Base-by-base conservation (phyloP, 2,888 invertebrate genomes). In the Polydrusus cervinus region DNA sequence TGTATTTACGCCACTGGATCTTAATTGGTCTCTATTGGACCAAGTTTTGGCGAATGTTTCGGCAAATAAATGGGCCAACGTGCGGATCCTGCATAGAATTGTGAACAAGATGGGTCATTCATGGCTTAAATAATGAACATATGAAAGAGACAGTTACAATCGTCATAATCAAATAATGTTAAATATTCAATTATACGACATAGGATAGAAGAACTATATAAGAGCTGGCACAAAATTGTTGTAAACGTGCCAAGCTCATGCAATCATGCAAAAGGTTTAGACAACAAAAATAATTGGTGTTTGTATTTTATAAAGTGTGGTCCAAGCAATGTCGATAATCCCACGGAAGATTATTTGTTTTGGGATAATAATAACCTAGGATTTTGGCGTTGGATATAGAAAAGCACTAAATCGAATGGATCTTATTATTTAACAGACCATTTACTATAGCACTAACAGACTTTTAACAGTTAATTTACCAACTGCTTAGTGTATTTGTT, bases 401-500 rank as follows among this genome's bases (percentile, higher is more conserved):
- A 34, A 34, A 30, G 9, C 55, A 20, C 8, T 34, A 34, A 11
- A 25, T 53, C 53, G 25, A 13, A 25, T 60, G 16, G 57, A 9
- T 60, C 9, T 60, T 60, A 38, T 18, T 30, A 60, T 16, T 60
- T 60, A 60, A 60, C 57, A 60, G 57, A 11, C 38, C 14, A 60
- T 60, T 30, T 60, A 18, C 10, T 60, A n/a, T n/a, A 60, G 57
- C 11, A 38, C 14, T 38, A 60, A 60, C 57, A 18, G 2, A 60
- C 16, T 0, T 2, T 60, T 18, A 38, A 38, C 57, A 38, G 57
- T 25, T 16, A 7, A 10, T 38, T 60, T 60, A 60, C 38, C 38
- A 38, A 40, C 38, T 38, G 16, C 30, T 11, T 38, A 0, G 14
- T 16, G 18, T 18, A 18, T 60, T 60, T 60, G 38, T 60, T 60